Evolutionary conservation across 2,888 invertebrate genomes (phyloP), one percentile per base, ranked within the genome.

Genomic region (Drosophila dives): DNA sequence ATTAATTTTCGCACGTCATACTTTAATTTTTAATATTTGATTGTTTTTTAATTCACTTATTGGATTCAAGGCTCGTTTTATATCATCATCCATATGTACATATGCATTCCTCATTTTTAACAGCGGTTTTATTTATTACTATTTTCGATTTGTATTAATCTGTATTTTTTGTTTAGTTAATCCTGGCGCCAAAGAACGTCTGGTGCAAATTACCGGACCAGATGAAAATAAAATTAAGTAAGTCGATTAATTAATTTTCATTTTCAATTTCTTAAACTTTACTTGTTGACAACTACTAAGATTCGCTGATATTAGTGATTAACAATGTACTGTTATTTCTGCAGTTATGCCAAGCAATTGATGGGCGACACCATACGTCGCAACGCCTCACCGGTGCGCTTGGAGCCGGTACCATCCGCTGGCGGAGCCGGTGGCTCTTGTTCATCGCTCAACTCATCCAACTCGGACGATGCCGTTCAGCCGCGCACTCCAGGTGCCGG

Each of bases 341-440:
- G 15, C 88, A 98, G 98, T 91, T 96, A 97, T 93, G 98, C 98
- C 49, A 98, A 98, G 93, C 96, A 97, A 92, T 94, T 98, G 92
- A 98, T 99, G 92, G 98, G 98, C 92, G 98, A 98, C 92, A 98
- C 98, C 78, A 99, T 99, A 91, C 95, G 97, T 80, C 96, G 98
- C 91, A 99, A 99, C 94, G 98, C 98, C 83, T 98, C 98, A 59
- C 98, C 98, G 61, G 97, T 98, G 85, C 95, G 97, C 85, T 94
- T 95, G 84, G 95, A 96, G 77, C 94, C 95, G 68, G 86, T 94
- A 60, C 94, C 94, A 60, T 72, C 78, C 62, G 86, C 84, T 55
- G 90, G 88, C 54, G 91, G 90, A 63, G 96, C 95, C 42, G 90
- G 89, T 56, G 96, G 95, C 68, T 96, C 96, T 66, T 96, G 96